Evolutionary conservation across 1,140 invertebrate species (phyloP).

Genomic region (Drosophila gunungcola): DNA sequence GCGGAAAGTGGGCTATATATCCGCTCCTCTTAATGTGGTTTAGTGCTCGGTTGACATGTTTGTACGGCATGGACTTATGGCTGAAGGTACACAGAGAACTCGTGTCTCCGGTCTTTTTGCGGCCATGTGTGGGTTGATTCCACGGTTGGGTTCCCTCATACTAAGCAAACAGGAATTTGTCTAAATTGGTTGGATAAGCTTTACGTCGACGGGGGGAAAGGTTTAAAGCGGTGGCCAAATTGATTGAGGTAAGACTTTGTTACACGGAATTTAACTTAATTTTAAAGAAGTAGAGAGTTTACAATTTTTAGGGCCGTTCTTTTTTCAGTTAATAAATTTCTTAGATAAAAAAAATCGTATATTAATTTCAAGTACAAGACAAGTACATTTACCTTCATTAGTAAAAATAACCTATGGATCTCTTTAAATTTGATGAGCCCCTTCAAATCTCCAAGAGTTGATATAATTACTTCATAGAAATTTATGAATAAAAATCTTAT

Average conservation of each 20-base stretch:
- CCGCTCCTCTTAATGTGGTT: constrained; percentile 44
- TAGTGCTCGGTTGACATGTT: constrained; percentile 52
- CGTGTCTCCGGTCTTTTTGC: constrained; percentile 31
- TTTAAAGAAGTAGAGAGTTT: neutral
- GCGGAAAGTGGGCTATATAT: constrained; percentile 19
- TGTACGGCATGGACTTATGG: constrained; percentile 46
- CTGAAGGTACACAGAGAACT: constrained; percentile 43
- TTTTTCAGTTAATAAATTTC: no score
- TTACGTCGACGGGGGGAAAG: neutral
- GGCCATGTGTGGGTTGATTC: constrained; percentile 28
- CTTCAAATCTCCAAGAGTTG: no score
- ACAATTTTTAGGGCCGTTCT: no score
- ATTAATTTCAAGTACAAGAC: no score
- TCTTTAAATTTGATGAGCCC: no score
- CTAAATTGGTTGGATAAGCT: constrained; percentile 44
- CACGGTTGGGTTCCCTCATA: constrained; percentile 21
- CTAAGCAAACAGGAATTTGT: constrained; percentile 44
- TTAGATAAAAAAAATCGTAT: no score
- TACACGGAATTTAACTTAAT: neutral
- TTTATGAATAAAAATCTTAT: no score
- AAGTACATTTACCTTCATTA: no score
- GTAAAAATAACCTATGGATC: no score
- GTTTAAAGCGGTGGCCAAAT: constrained; percentile 11
- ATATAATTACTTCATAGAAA: no score
- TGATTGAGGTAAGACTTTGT: constrained; percentile 10